These are phyloP conservation scores for Aporophyla lueneburgensis DNA, from an alignment of 2,888 invertebrate genomes.

Conservation along the genomic window DNA sequence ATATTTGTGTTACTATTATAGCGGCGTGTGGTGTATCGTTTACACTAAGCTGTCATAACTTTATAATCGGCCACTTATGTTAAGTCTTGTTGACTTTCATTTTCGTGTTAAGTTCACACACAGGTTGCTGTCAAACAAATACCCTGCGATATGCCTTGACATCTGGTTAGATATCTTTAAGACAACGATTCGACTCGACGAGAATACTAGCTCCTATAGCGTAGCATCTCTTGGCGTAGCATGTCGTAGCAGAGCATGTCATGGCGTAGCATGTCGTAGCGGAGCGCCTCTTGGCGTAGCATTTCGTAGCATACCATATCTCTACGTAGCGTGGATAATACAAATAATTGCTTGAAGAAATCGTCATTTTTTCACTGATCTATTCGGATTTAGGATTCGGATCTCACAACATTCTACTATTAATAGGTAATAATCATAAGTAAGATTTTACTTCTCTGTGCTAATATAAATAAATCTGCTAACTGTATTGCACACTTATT, in stretches of 20 bases:
- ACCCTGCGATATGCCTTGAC: background rate
- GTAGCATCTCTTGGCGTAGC: slow-evolving; percentile 16
- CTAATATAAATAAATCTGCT: background rate
- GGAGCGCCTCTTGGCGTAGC: slow-evolving; percentile 3
- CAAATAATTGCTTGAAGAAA: background rate
- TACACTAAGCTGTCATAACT: slow-evolving; percentile 35
- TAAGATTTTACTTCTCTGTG: background rate
- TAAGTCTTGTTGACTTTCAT: slow-evolving; percentile 39
- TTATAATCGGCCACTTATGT: slow-evolving; percentile 50
- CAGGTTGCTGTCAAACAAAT: background rate
- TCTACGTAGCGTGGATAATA: background rate
- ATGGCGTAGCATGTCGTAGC: slow-evolving; percentile 21
- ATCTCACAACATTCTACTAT: background rate
- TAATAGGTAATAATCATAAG: background rate
- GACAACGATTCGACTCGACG: background rate
- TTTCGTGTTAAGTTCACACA: background rate
- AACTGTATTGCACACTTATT: background rate
- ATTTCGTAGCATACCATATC: slow-evolving; percentile 2
- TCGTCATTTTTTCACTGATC: background rate
- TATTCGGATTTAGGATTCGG: background rate
- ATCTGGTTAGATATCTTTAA: background rate
- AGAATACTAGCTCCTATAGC: background rate
- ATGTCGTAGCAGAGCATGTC: background rate
- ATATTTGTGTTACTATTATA: slow-evolving; percentile 67
- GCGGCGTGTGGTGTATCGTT: slow-evolving; percentile 25